A percentile compares a stretch with the other conserved stretches of the same genome.
These are phyloP conservation scores for Drosophila ohnishii DNA, from an alignment of 1,140 invertebrate species.

Conservation along the genomic window DNA sequence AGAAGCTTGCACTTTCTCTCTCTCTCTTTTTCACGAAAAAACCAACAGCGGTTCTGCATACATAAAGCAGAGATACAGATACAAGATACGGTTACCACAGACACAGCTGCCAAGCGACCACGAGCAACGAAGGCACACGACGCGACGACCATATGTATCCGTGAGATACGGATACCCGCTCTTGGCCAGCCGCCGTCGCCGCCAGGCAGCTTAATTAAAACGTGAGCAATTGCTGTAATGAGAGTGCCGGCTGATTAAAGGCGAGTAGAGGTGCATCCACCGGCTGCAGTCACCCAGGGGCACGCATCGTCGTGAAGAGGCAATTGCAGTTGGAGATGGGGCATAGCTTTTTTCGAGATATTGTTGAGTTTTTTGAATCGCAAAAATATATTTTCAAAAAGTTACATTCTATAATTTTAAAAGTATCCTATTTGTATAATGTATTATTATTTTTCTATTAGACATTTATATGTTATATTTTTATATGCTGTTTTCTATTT, in stretches of 20 bases:
- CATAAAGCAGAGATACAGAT: constrained; percentile 26
- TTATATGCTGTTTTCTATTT: too few relatives aligned
- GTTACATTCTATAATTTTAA: too few relatives aligned
- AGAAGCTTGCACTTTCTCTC: constrained; percentile 47
- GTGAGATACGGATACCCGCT: constrained; percentile 43
- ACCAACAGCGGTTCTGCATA: constrained; percentile 42
- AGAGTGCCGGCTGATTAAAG: constrained; percentile 51
- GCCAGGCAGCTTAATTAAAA: constrained; percentile 56
- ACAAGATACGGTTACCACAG: constrained; percentile 13
- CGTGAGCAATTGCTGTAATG: constrained; percentile 63
- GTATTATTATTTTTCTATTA: too few relatives aligned
- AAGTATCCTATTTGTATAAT: too few relatives aligned
- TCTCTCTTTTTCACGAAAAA: constrained; percentile 22
- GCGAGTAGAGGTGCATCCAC: constrained; percentile 14
- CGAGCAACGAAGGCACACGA: constrained; percentile 17
- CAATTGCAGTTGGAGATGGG: constrained; percentile 1
- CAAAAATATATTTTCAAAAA: background rate
- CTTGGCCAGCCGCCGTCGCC: constrained; percentile 16
- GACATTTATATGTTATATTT: too few relatives aligned
- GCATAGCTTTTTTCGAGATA: background rate
- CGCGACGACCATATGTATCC: constrained; percentile 22
- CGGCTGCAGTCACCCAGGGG: constrained; percentile 1
- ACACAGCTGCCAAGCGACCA: constrained; percentile 16
- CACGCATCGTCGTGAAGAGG: constrained; percentile 17
- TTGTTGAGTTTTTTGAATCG: background rate